Conservation (phyloP, 2,113 vertebrate genomes). For the Crocuta crocuta region DNA sequence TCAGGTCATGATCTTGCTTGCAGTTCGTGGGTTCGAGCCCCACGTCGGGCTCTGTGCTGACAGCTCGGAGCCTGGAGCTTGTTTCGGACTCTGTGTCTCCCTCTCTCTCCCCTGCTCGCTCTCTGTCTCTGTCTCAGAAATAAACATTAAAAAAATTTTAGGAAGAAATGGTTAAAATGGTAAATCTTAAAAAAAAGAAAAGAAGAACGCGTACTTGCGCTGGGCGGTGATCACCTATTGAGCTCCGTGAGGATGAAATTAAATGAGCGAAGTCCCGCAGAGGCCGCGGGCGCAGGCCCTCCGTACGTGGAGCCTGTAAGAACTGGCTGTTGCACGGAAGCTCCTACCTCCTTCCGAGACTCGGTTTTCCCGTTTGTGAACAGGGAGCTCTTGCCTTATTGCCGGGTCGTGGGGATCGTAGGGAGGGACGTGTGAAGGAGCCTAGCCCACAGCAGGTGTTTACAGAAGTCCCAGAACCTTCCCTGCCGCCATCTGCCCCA, state of each 20-base stretch:
- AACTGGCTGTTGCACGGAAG: background rate
- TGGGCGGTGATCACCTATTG: background rate
- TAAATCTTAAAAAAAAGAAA: too few species aligned
- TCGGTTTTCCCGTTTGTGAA: background rate
- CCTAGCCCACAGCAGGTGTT: background rate
- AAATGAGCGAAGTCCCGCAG: background rate
- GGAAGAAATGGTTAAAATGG: too few species aligned
- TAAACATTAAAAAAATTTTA: too few species aligned
- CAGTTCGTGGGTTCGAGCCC: too few species aligned
- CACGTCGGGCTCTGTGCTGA: too few species aligned
- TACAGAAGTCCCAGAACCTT: background rate
- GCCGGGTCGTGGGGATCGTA: background rate
- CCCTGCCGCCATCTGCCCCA: background rate
- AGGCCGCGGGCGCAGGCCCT: background rate
- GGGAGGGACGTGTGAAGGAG: background rate
- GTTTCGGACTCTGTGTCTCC: too few species aligned
- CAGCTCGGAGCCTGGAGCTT: too few species aligned
- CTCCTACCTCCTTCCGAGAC: background rate
- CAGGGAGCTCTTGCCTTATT: background rate
- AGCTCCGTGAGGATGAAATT: background rate
- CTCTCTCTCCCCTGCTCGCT: too few species aligned
- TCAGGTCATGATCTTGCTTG: too few species aligned
- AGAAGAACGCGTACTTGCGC: too few species aligned
- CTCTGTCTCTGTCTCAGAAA: too few species aligned
- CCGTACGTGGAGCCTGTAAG: fast-evolving